Base-by-base conservation (phyloP, 2,113 vertebrate genomes). In the Carettochelys insculpta region DNA sequence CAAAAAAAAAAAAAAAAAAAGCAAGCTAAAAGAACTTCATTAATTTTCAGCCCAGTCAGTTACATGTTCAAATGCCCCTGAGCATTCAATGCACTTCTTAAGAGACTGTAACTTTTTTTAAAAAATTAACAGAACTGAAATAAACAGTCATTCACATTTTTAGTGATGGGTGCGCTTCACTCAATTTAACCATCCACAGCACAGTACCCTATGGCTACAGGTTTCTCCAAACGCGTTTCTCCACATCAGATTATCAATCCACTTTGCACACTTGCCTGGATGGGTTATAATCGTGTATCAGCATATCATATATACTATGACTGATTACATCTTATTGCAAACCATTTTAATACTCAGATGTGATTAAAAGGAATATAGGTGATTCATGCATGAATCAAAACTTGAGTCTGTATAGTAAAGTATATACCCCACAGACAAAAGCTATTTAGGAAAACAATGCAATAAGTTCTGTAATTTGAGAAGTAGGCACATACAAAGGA, bases 301-400 rank as follows among this genome's bases (percentile, higher is more conserved):
- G 84, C 56, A 50, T 1, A 48, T 78, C 53, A 43, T 20, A 92
- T 34, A 90, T 88, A 86, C 75, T 93, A 84, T n/a, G 77, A 92
- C 29, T 80, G 80, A 91, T 92, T 87, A 88, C 84, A 51, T 76
- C 47, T 86, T 87, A 86, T 20, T 88, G 29, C 51, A 97, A 97
- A 80, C 48, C 25, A 86, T 84, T 77, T 88, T 71, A 89, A 91
- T 80, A 94, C 2, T 3, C 79, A 92, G 80, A 90, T 51, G 86
- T 27, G 88, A 95, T 81, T 81, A 94, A 89, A 80, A 41, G 58
- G 75, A 77, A 90, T 54, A 80, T 1, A 85, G 48, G 77, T 83
- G 86, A 85, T 78, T 92, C 85, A 83, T 41, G 87, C 92, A 88
- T 58, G 92, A 87, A 81, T 81, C 38, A 92, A 86, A 96, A 65